These are phyloP conservation scores for Luffia ferchaultella DNA, from an alignment of 2,888 invertebrate genomes.

Conservation along the genomic window DNA sequence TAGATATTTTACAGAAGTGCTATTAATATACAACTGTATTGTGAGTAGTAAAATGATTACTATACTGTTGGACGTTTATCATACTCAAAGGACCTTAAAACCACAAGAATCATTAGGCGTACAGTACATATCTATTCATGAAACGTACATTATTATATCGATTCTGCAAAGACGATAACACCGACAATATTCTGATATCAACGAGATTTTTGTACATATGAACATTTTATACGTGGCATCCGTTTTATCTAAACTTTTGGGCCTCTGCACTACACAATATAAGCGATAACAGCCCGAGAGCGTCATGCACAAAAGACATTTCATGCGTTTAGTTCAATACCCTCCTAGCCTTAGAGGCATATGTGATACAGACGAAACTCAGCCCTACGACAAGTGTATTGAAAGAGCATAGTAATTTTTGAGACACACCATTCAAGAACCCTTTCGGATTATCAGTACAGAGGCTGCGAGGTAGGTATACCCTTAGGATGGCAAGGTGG, in stretches of 20 bases:
- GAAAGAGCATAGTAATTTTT: neutral
- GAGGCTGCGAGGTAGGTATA: conserved; percentile 35
- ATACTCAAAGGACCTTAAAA: too few relatives aligned
- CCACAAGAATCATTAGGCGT: too few relatives aligned
- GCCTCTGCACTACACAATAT: neutral
- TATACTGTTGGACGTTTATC: too few relatives aligned
- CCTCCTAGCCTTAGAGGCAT: neutral
- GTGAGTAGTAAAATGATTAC: too few relatives aligned
- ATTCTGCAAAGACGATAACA: neutral
- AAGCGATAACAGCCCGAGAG: neutral
- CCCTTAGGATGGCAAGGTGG: conserved; percentile 43
- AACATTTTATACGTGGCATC: neutral
- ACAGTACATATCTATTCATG: too few relatives aligned
- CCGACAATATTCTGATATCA: neutral
- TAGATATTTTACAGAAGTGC: too few relatives aligned
- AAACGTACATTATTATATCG: neutral
- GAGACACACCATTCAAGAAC: conserved; percentile 17
- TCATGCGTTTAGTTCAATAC: neutral
- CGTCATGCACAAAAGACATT: neutral
- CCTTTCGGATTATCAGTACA: conserved; percentile 50
- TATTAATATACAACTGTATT: too few relatives aligned
- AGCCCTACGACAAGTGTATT: neutral
- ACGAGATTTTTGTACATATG: neutral
- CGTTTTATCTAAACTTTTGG: neutral
- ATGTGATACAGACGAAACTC: neutral